A percentile compares a stretch with the other conserved stretches of the same genome.
phyloP scores from a whole-genome alignment of 2,113 vertebrate species.

The Castor canadensis region DNA sequence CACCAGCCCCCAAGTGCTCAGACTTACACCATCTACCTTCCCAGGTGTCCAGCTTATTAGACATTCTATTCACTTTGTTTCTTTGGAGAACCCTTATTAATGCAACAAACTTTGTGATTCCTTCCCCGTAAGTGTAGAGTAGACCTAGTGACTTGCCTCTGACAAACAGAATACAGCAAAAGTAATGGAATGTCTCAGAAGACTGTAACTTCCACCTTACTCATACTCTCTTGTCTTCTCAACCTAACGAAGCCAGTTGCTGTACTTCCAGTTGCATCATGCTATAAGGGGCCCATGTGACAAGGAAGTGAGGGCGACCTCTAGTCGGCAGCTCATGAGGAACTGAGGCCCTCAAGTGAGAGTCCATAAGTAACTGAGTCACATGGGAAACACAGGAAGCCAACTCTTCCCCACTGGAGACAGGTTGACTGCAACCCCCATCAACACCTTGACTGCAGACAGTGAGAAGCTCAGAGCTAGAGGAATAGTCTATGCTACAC shows the following conservation, averaged over 20 bases:
- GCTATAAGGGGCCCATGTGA: background rate
- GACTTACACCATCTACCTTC: background rate
- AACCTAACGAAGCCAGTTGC: background rate
- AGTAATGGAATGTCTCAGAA: background rate
- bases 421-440: fast-evolving
- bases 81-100: background rate
- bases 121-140: background rate
- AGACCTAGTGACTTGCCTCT: background rate
- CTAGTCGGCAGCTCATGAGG: background rate
- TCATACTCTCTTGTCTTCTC: background rate
- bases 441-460: background rate
- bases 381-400: background rate
- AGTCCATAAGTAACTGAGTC: background rate
- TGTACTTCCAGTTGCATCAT: background rate
- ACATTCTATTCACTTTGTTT: background rate
- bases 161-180: background rate
- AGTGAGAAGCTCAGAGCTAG: background rate
- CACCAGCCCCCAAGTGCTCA: no score
- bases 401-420: fast-evolving
- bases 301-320: background rate
- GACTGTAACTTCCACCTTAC: background rate
- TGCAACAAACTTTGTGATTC: background rate
- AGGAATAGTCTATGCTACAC: background rate
- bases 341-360: background rate
- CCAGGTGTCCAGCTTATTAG: background rate